Percentiles rank a stretch among this genome's conserved stretches.
Evolutionary conservation across 2,888 invertebrate species (phyloP).

Genomic region (Mesorhabditis sp.): DNA sequence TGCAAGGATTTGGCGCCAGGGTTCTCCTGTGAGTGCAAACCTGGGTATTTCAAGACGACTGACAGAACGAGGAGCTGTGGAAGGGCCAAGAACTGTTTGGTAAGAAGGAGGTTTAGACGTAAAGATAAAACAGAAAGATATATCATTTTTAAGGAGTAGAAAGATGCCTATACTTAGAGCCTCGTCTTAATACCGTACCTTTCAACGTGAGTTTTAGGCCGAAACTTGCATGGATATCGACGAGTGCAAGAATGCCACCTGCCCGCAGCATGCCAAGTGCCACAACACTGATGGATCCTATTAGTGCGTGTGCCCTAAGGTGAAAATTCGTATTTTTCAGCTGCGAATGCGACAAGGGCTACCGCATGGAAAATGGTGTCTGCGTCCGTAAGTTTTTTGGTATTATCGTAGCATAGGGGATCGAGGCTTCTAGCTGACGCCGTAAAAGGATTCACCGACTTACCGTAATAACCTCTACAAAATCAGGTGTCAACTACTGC

Average conservation of each 20-base stretch:
- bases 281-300: conserved; percentile 1
- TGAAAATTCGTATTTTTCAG: not conserved
- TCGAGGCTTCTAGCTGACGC: too few relatives aligned
- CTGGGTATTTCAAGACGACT: conserved; percentile 4
- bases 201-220: not conserved
- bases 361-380: conserved; percentile 1
- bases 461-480: too few relatives aligned
- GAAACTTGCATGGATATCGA: not conserved
- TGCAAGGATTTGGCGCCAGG: conserved; percentile 3
- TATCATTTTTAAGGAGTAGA: too few relatives aligned
- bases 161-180: too few relatives aligned
- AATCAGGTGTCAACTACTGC: not conserved
- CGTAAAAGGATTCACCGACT: too few relatives aligned
- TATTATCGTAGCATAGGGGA: too few relatives aligned
- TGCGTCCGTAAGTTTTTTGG: not conserved
- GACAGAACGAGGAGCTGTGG: conserved; percentile 6
- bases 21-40: not conserved
- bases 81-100: not conserved
- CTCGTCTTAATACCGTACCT: too few relatives aligned
- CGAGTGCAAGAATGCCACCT: conserved; percentile 3
- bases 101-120: not conserved
- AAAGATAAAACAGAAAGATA: too few relatives aligned
- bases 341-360: not conserved
- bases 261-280: not conserved
- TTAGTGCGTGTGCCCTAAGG: not conserved